Evolutionary conservation across 64 coral and sea anemone species (phyloP).

Genomic region (Astreopora myriophthalma): DNA sequence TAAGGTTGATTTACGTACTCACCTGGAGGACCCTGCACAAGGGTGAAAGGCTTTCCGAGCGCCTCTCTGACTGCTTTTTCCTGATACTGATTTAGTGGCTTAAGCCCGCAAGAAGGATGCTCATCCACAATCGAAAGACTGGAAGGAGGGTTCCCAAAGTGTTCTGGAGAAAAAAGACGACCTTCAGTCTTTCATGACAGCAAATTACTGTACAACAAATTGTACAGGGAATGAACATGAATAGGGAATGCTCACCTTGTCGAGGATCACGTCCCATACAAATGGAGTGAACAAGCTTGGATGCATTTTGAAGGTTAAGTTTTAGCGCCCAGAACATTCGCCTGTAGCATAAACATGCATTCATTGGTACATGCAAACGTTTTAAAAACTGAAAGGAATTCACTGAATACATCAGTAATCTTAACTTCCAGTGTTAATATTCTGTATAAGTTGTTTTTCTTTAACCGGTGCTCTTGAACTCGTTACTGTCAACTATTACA

Average conservation of each 20-base stretch:
- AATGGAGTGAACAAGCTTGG: background rate
- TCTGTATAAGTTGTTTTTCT: too few species aligned
- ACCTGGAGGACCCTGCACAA: constrained; percentile 97
- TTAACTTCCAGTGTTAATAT: too few species aligned
- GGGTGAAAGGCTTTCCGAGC: constrained; percentile 64
- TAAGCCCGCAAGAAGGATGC: constrained; percentile 2
- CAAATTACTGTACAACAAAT: too few species aligned
- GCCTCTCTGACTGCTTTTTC: constrained; percentile 60
- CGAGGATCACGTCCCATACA: background rate
- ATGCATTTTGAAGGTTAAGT: background rate
- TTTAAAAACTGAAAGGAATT: too few species aligned
- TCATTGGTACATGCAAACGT: background rate
- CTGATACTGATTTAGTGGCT: constrained; percentile 73
- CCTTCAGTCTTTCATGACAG: too few species aligned
- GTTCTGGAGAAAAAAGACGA: background rate
- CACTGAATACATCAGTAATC: too few species aligned
- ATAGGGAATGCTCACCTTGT: background rate
- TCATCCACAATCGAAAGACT: background rate
- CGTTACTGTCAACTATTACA: too few species aligned
- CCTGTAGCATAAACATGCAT: background rate
- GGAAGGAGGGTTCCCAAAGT: background rate
- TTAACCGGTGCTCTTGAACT: too few species aligned
- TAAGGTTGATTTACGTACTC: background rate
- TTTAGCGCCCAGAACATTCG: constrained; percentile 39
- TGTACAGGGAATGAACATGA: too few species aligned